Base-by-base conservation (phyloP, 1,140 invertebrate species). In the Bombus consobrinus region DNA sequence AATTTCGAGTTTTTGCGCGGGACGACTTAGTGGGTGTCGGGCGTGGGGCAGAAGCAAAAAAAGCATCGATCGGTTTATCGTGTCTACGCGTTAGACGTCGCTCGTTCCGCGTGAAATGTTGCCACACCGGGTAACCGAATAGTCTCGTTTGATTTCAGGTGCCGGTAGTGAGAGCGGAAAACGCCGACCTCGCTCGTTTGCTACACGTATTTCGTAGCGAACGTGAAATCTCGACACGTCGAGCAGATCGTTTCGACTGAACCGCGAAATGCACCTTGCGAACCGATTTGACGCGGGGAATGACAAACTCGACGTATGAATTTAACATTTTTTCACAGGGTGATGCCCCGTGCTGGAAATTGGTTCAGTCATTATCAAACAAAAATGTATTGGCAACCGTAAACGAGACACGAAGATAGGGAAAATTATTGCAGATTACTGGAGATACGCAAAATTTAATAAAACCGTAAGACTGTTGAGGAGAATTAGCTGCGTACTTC, bases 11-110 rank as follows among this genome's bases (percentile, higher is more conserved):
- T 84, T 59, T 62, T 34, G 32, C 59, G 41, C 37, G 59, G 28
- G 59, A 12, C n/a, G 71, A 12, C 59, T n/a, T 28, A 9, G 72
- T 75, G 73, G 81, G 81, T 75, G 81, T 66, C 71, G 64, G 32
- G 69, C 22, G n/a, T 25, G 43, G 32, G 62, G 34, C 18, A 18
- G 18, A 18, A 18, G 34, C 0, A 2, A 66, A 83, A 86, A 86
- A 85, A 62, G n/a, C n/a, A 81, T 71, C 72, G 43, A 81, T 86
- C 80, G 71, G 68, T 84, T 87, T 87, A 81, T 89, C 87, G 81
- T 73, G 68, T 53, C 18, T 37, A 28, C 73, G 64, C 85, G 43
- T 73, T 37, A 59, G 74, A 87, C 83, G 86, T 80, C 59, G 62
- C 13, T 32, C 57, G 76, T 81, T 57, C 34, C 34, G 32, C 76